Base-by-base conservation (phyloP, 2,113 vertebrate genomes). In the Plecturocebus donacophilus region DNA sequence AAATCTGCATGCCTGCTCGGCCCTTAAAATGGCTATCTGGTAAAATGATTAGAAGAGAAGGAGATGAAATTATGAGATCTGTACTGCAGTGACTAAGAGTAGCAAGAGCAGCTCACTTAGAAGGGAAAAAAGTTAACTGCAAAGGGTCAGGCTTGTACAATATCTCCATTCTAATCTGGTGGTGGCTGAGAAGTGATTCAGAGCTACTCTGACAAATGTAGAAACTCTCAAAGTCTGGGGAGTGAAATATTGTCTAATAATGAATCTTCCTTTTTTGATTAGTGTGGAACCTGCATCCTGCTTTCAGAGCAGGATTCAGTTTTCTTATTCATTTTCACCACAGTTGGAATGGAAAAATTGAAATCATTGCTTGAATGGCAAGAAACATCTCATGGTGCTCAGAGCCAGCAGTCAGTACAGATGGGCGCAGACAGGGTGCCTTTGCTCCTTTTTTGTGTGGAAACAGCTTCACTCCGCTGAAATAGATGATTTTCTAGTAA, bases 311-410 rank as follows among this genome's bases (percentile, higher is more conserved):
- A 90, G 82, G 68, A 80, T 91, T 42, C 61, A 85, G 83, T 90
- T 97, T 95, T 96, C 96, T 94, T 75, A 86, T 76, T 97, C 95
- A 92, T 95, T 94, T 94, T 91, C 89, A 84, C 95, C 95, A 68
- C 86, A 94, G 91, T 84, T 52, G 97, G 94, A 94, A 93, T 64
- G 97, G 97, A 96, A 98, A 98, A 97, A 73, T 56, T 97, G 94
- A 98, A 81, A 75, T 97, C 96, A 97, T 81, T 75, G 38, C 89
- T 97, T 79, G 47, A 68, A 94, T 76, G 86, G 94, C 71, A 52
- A 96, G 88, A 91, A 94, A 93, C 56, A 83, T 92, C 94, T 49
- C 77, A 80, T 19, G 40, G 56, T 0, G 4, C 32, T 81, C 58
- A 35, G 35, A 92, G 95, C 92, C 95, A 96, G 94, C 86, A 61